Base-by-base conservation (phyloP, 2,113 vertebrate species). In the Albula goreensis region DNA sequence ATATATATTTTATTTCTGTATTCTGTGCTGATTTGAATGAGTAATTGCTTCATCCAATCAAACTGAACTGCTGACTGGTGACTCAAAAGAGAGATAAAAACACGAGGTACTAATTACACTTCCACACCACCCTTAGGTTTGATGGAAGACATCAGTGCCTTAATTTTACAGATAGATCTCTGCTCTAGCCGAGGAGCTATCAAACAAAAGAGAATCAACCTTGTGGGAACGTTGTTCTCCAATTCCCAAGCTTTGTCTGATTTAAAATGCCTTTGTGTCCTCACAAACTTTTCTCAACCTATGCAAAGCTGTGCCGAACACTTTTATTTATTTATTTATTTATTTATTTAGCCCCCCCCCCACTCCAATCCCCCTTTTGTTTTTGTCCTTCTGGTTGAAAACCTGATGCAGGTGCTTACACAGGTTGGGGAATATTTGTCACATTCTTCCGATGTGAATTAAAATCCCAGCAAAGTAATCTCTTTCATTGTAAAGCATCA, bases 361-460 rank as follows among this genome's bases (percentile, higher is more conserved):
- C 56, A 15, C 60, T 7, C 60, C 19, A 15, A 15, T 19, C 56
- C 51, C 60, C 56, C 5, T 57, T 51, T 82, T 53, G 80, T 82
- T 82, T 51, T 49, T 19, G 86, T 63, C 83, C 84, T 74, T 49
- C 51, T 80, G 49, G 41, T 51, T 50, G 51, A 63, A 50, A 82
- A 70, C 63, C 83, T 50, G 78, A 66, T 48, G 83, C 85, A 89
- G 88, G 89, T 86, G 81, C 52, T 41, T 17, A 50, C 78, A 70
- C 31, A 60, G 86, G 48, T 78, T 60, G n/a, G 89, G 89, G 89
- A 90, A 88, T 88, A 90, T 86, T 89, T 85, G 88, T 87, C 86
- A 89, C 85, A 56, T 78, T 70, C 41, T 77, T 82, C 63, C 56
- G n/a, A 66, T 78, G 50, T 78, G 82, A 51, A 87, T 87, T 78